Conservation (phyloP, 2,888 invertebrate species). For the Temnothorax ravouxi region DNA sequence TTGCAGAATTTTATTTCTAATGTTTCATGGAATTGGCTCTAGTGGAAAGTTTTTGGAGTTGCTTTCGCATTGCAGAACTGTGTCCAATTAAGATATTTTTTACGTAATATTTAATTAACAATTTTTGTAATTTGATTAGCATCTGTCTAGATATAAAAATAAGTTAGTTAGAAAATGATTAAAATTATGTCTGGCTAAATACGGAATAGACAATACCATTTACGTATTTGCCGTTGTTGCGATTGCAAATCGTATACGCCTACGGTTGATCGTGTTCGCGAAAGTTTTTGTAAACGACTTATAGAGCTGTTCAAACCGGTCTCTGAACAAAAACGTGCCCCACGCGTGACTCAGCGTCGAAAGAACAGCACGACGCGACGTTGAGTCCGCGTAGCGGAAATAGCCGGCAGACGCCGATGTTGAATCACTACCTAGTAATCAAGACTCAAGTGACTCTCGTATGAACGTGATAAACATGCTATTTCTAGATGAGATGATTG, state of each 20-base stretch:
- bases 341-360: constrained; percentile 48
- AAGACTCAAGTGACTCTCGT: constrained; percentile 33
- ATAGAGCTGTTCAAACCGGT: neutral
- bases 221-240: neutral
- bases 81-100: neutral
- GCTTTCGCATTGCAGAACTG: too few species aligned
- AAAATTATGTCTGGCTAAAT: neutral
- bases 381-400: constrained; percentile 42
- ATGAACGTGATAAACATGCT: constrained; percentile 60
- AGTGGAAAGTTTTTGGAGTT: too few species aligned
- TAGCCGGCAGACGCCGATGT: constrained; percentile 25
- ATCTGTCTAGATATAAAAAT: neutral
- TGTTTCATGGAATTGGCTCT: too few species aligned
- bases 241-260: constrained; percentile 8
- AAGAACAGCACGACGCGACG: constrained; percentile 18
- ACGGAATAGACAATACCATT: neutral
- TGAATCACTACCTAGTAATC: constrained; percentile 29
- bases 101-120: neutral
- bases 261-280: constrained; percentile 31
- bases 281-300: constrained; percentile 45
- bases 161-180: neutral
- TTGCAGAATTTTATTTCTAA: too few species aligned
- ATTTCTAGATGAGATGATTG: constrained; percentile 65
- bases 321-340: constrained; percentile 28
- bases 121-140: neutral